A percentile compares a stretch with the other conserved stretches of the same genome.
These are phyloP conservation scores for Caenorhabditis sp. DNA, from an alignment of 2,888 invertebrate genomes.

Conservation along the genomic window DNA sequence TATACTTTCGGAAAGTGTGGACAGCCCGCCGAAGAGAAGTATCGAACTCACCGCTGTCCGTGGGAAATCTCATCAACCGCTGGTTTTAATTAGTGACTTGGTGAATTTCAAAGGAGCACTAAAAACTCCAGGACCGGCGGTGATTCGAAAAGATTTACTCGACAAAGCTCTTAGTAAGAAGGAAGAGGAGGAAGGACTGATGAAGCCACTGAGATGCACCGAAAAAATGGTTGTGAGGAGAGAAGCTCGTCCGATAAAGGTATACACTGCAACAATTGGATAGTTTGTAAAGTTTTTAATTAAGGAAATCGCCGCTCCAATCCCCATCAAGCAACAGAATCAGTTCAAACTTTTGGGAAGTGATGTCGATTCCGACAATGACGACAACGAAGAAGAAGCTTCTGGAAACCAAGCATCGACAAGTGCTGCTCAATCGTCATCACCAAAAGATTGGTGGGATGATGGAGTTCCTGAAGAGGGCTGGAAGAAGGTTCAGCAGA, in stretches of 20 bases:
- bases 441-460: slow-evolving; percentile 66
- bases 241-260: slow-evolving; percentile 50
- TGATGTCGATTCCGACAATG: slow-evolving; percentile 65
- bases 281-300: neutral
- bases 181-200: slow-evolving; percentile 48
- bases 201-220: slow-evolving; percentile 54
- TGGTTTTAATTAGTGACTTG: slow-evolving; percentile 67
- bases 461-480: slow-evolving; percentile 39
- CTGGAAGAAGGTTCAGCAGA: slow-evolving; percentile 52
- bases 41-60: slow-evolving; percentile 86
- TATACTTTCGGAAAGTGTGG: slow-evolving; percentile 94
- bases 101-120: slow-evolving; percentile 69
- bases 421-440: slow-evolving; percentile 9
- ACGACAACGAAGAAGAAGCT: slow-evolving; percentile 48
- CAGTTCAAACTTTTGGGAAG: slow-evolving; percentile 36
- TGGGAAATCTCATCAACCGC: slow-evolving; percentile 65
- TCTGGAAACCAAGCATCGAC: slow-evolving; percentile 1
- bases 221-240: slow-evolving; percentile 64
- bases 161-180: slow-evolving; percentile 61
- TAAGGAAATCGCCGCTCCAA: slow-evolving; percentile 46
- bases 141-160: slow-evolving; percentile 58
- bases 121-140: slow-evolving; percentile 60
- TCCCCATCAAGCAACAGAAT: slow-evolving; percentile 36
- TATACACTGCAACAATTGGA: no score
- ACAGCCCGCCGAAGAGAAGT: slow-evolving; percentile 95